phyloP scores from a whole-genome alignment of 1,140 invertebrate genomes.

The Cotesia chilonis region DNA sequence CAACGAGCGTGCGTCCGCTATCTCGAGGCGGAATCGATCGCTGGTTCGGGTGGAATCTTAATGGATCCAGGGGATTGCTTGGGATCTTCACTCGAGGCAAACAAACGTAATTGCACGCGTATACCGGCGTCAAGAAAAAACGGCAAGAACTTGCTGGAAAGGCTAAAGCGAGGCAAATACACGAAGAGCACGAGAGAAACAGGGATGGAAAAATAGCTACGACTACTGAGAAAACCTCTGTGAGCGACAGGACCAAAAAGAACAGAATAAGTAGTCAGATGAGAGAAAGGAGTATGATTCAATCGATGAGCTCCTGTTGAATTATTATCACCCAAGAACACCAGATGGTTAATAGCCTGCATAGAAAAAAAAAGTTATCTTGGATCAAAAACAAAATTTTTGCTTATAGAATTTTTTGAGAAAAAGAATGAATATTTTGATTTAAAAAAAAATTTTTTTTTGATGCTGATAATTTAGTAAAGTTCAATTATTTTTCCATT shows the following conservation, averaged over 20 bases:
- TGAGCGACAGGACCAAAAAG: neutral
- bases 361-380: too few relatives aligned
- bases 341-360: constrained; percentile 7
- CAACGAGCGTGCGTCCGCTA: constrained; percentile 38
- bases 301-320: constrained; percentile 36
- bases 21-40: constrained; percentile 34
- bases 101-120: constrained; percentile 45
- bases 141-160: too few relatives aligned
- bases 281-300: constrained; percentile 39
- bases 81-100: constrained; percentile 37
- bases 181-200: neutral
- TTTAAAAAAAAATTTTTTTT: too few relatives aligned
- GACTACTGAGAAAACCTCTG: too few relatives aligned
- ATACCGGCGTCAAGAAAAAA: too few relatives aligned
- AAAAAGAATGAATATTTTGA: too few relatives aligned
- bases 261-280: constrained; percentile 33
- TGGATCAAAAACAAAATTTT: too few relatives aligned
- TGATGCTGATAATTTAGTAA: too few relatives aligned
- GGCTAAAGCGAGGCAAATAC: neutral
- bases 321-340: constrained; percentile 1
- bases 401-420: too few relatives aligned
- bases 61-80: constrained; percentile 20
- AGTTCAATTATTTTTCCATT: too few relatives aligned
- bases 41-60: constrained; percentile 6
- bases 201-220: neutral